Evolutionary conservation across 2,888 invertebrate genomes (phyloP).

Genomic region (Drosophila nigritarsus): DNA sequence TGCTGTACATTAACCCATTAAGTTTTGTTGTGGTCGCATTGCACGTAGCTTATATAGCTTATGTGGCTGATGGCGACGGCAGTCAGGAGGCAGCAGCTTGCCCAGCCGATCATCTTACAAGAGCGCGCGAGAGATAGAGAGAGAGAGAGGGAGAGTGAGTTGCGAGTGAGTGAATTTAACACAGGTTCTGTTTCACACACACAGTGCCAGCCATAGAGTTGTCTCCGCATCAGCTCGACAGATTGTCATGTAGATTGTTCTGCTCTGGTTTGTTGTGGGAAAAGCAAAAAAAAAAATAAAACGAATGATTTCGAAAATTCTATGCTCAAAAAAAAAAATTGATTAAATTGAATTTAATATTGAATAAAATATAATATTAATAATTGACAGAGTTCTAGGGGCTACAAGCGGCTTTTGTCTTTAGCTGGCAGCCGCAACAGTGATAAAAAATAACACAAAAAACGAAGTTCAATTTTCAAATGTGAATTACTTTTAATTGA

Average conservation of each 20-base stretch:
- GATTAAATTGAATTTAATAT: neutral
- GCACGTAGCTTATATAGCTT: slow-evolving; percentile 23
- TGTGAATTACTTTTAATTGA: slow-evolving; percentile 30
- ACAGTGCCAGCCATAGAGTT: slow-evolving; percentile 52
- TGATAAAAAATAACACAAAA: neutral
- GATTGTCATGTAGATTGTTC: slow-evolving; percentile 3
- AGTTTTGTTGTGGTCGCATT: slow-evolving; percentile 65
- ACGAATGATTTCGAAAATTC: neutral
- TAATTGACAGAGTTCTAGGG: no score
- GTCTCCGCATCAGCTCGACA: neutral
- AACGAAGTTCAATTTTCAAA: slow-evolving; percentile 28
- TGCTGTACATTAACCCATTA: slow-evolving; percentile 78
- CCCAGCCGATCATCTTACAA: slow-evolving; percentile 63
- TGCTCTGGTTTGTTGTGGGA: neutral
- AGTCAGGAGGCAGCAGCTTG: slow-evolving; percentile 26
- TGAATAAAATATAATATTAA: no score
- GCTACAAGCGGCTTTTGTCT: neutral
- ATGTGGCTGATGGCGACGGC: slow-evolving; percentile 16
- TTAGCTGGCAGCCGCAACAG: neutral
- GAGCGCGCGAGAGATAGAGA: neutral
- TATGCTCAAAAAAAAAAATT: neutral
- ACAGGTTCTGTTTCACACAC: slow-evolving; percentile 45
- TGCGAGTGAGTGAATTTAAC: slow-evolving; percentile 5
- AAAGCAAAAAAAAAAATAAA: neutral
- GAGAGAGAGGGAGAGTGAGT: slow-evolving; percentile 5